phyloP scores from a whole-genome alignment of 2,888 invertebrate genomes.

The Adelognathus sp. region DNA sequence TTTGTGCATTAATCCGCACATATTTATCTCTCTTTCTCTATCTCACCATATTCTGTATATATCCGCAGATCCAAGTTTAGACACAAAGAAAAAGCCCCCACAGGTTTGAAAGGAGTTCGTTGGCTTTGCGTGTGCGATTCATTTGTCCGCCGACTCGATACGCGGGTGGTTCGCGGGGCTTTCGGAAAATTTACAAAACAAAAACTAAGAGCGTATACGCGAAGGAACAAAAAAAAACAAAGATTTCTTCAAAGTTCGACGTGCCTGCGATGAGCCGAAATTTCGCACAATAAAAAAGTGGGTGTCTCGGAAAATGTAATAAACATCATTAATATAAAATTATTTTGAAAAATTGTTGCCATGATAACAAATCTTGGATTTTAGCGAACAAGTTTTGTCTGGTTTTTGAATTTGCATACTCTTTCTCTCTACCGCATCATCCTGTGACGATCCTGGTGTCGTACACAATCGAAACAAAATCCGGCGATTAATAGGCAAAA shows the following conservation, averaged over 20 bases:
- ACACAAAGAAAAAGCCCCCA: constrained; percentile 67
- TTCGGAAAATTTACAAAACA: constrained; percentile 15
- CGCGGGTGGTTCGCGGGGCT: constrained; percentile 34
- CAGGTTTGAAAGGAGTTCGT: constrained; percentile 75
- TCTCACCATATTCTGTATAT: no score
- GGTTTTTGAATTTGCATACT: no score
- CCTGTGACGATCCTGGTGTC: no score
- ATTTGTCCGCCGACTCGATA: constrained; percentile 59
- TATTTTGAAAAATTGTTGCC: not conserved
- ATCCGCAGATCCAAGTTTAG: constrained; percentile 61
- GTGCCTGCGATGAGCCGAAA: not conserved
- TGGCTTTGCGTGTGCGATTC: constrained; percentile 69
- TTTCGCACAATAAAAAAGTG: not conserved
- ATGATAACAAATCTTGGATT: no score
- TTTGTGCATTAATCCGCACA: constrained; percentile 57
- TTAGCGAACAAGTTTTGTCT: no score
- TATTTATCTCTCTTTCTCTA: no score
- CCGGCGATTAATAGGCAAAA: no score
- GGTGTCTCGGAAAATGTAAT: not conserved
- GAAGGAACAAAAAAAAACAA: not conserved
- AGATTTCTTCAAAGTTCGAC: not conserved
- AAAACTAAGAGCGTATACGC: not conserved
- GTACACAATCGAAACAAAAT: constrained; percentile 1
- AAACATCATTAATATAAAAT: not conserved
- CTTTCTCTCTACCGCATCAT: no score